These are phyloP conservation scores for Orchesella flavescens DNA, from an alignment of 2,888 invertebrate genomes.

Conservation along the genomic window DNA sequence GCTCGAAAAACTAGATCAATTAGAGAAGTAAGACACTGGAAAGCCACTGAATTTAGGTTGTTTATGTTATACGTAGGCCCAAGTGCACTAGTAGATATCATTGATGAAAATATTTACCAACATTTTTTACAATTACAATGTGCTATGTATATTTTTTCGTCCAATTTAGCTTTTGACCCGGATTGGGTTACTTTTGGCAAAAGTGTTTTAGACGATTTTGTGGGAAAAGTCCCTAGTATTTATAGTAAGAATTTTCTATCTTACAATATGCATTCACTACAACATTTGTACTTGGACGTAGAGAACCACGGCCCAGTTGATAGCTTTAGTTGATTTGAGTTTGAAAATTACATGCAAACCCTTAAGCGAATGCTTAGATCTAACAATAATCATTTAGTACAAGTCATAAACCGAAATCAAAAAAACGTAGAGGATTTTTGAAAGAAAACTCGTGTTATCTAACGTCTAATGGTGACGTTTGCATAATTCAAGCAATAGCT, in stretches of 20 bases:
- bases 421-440: too few relatives aligned
- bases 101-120: slow-evolving; percentile 15
- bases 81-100: background rate
- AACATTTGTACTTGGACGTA: slow-evolving; percentile 71
- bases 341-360: slow-evolving; percentile 70
- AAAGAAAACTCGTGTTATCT: too few relatives aligned
- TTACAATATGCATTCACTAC: slow-evolving; percentile 72
- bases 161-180: background rate
- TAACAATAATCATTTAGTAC: too few relatives aligned
- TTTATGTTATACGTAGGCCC: slow-evolving; percentile 51
- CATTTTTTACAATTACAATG: slow-evolving; percentile 50
- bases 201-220: slow-evolving; percentile 68
- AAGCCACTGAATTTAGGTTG: slow-evolving; percentile 55
- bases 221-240: slow-evolving; percentile 62
- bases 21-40: slow-evolving; percentile 27
- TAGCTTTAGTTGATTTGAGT: slow-evolving; percentile 68
- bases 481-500: too few relatives aligned
- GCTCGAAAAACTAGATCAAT: slow-evolving; percentile 24
- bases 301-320: slow-evolving; percentile 65
- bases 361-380: slow-evolving; percentile 66
- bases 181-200: slow-evolving; percentile 65
- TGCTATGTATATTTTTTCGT: slow-evolving; percentile 44
- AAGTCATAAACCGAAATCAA: too few relatives aligned
- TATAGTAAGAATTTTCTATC: slow-evolving; percentile 68
- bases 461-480: too few relatives aligned